Evolutionary conservation across 1,140 invertebrate genomes (phyloP), one percentile per base, ranked within the genome.

Genomic region (Wiebesia pumilae): DNA sequence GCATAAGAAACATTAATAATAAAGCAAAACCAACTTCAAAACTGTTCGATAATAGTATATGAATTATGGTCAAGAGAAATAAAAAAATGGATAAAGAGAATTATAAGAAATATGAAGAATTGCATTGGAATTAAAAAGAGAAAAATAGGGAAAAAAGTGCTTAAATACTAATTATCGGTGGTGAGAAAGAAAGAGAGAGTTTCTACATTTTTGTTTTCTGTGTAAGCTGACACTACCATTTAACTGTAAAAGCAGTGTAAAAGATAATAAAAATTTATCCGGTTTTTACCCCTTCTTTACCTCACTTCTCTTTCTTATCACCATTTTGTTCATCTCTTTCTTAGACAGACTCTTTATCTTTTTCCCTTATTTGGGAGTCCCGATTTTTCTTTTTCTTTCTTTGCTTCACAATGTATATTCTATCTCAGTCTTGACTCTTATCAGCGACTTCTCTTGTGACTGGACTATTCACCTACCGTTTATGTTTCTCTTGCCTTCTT

Each of bases 241-340:
- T 84, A 54, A 83, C 77, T 82, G 87, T 82, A 80, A 62, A 83
- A 3, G 67, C 33, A n/a, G 33, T 69, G 88, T 83, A 87, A 83
- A 89, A 87, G 88, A 90, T 90, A 89, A 90, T 89, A 91, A 91
- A 91, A 91, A 91, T 91, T 91, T 89, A 89, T 86, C 90, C 90
- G 89, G 89, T 91, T 91, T 91, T 89, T 90, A 87, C 88, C 40
- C 65, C 77, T 54, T 69, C 62, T 54, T 30, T 30, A 19, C 58
- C 33, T 73, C 43, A 10, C 10, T 73, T 82, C 51, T 83, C 83
- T 73, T 12, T 7, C 12, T 47, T 47, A 47, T 47, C 43, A 7
- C 43, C 43, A 4, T 67, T 54, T 33, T 38, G 19, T 54, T 30
- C 40, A 77, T 21, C 83, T 62, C 51, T 35, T 77, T 82, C 38